Evolutionary conservation across 2,113 vertebrate species (phyloP).

Genomic region (Acanthisitta chloris): DNA sequence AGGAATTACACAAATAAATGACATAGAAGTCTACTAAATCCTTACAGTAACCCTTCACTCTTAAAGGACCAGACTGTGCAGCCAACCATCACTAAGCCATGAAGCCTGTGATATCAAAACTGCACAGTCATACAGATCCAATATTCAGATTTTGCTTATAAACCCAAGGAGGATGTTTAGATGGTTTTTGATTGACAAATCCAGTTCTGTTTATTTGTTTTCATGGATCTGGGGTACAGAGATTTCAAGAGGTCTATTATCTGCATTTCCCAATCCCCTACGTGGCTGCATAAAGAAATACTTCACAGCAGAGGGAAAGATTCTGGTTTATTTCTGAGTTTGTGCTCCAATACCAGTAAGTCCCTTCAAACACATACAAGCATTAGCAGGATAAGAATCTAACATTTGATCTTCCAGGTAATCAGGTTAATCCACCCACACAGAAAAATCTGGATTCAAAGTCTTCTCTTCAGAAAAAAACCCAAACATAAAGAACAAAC

Average conservation of each 20-base stretch:
- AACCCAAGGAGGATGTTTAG: background rate
- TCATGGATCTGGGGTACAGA: background rate
- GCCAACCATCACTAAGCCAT: background rate
- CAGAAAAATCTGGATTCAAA: background rate
- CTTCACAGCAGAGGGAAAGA: rapidly evolving
- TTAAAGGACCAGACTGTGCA: background rate
- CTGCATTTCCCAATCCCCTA: background rate
- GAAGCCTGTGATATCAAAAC: background rate
- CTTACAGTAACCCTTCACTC: background rate
- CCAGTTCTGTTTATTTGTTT: background rate
- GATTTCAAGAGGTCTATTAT: background rate
- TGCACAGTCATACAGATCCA: background rate
- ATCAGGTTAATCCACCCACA: background rate
- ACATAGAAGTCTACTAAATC: background rate
- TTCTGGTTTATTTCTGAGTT: background rate
- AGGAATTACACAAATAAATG: background rate
- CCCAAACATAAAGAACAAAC: background rate
- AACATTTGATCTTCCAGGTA: background rate
- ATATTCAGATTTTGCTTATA: background rate
- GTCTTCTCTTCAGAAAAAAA: background rate
- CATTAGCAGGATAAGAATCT: background rate
- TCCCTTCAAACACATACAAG: background rate
- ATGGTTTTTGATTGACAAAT: background rate
- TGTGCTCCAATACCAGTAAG: background rate
- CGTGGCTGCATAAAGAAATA: background rate